These are phyloP conservation scores for Folsomia manolachei DNA, from an alignment of 2,888 invertebrate species.

Conservation along the genomic window DNA sequence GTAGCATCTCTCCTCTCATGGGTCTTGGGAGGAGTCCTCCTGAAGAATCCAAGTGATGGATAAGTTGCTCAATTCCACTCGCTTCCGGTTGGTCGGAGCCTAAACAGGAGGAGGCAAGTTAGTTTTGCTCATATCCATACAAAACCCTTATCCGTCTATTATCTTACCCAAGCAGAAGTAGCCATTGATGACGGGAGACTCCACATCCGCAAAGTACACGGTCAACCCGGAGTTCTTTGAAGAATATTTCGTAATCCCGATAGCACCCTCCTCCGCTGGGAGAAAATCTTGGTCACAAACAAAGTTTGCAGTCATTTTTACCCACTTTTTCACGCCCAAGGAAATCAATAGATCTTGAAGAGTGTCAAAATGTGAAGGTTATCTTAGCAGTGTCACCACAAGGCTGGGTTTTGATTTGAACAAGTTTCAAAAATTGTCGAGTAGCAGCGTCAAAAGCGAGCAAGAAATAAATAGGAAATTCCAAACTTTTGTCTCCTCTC, in stretches of 20 bases:
- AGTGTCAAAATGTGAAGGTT: too few species aligned
- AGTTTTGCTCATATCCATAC: neutral
- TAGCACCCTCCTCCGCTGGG: slow-evolving; percentile 56
- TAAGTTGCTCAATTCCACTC: slow-evolving; percentile 42
- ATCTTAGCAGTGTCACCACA: too few species aligned
- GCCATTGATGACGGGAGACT: slow-evolving; percentile 84
- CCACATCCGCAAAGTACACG: slow-evolving; percentile 78
- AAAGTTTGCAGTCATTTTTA: slow-evolving; percentile 1
- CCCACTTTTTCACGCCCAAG: too few species aligned
- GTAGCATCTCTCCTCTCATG: slow-evolving; percentile 44
- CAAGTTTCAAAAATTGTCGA: too few species aligned
- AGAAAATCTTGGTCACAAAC: slow-evolving; percentile 5
- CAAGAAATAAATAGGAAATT: too few species aligned
- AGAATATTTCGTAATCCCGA: slow-evolving; percentile 76
- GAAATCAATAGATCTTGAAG: too few species aligned
- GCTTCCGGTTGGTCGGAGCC: slow-evolving; percentile 48
- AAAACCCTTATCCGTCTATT: neutral
- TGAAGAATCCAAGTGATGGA: slow-evolving; percentile 48
- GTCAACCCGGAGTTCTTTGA: slow-evolving; percentile 77
- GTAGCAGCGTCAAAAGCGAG: too few species aligned
- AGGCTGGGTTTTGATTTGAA: too few species aligned
- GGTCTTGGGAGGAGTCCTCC: slow-evolving; percentile 46
- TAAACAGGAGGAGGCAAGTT: slow-evolving; percentile 14
- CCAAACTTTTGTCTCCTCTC: too few species aligned
- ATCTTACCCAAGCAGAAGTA: slow-evolving; percentile 76